Conservation (phyloP, 2,888 invertebrate genomes). For the Aradus depressus region DNA sequence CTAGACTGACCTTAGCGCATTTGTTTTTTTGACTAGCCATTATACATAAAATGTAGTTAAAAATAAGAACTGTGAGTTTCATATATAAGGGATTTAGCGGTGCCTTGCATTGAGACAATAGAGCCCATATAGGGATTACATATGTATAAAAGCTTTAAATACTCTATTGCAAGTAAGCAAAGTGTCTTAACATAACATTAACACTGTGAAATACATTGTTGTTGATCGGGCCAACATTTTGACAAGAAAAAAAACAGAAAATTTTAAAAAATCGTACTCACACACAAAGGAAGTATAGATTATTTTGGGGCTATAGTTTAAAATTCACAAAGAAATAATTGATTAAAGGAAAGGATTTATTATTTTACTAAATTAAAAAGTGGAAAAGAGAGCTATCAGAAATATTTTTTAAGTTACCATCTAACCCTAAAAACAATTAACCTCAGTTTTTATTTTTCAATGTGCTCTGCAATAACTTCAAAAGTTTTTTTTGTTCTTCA, state of each 20-base stretch:
- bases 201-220: conserved; percentile 5
- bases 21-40: too few species aligned
- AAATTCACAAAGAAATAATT: conserved; percentile 2
- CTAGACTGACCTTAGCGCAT: too few species aligned
- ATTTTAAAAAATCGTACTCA: neutral
- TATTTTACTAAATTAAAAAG: too few species aligned
- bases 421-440: too few species aligned
- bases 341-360: too few species aligned
- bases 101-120: conserved; percentile 28
- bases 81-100: conserved; percentile 26
- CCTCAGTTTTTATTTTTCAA: too few species aligned
- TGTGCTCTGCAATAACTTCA: too few species aligned
- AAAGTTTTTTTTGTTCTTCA: too few species aligned
- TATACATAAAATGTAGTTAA: neutral
- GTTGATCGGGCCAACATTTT: conserved; percentile 8
- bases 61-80: conserved; percentile 24
- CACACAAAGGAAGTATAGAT: too few species aligned
- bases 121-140: conserved; percentile 19
- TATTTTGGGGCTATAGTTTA: neutral
- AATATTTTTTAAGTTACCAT: too few species aligned
- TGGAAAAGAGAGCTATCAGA: too few species aligned
- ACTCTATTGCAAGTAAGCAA: conserved; percentile 23
- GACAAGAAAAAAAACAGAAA: conserved; percentile 6
- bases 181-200: conserved; percentile 11
- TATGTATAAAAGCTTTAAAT: conserved; percentile 25